These are phyloP conservation scores for Vollenhovia emeryi DNA, from an alignment of 1,140 invertebrate genomes.

Conservation along the genomic window DNA sequence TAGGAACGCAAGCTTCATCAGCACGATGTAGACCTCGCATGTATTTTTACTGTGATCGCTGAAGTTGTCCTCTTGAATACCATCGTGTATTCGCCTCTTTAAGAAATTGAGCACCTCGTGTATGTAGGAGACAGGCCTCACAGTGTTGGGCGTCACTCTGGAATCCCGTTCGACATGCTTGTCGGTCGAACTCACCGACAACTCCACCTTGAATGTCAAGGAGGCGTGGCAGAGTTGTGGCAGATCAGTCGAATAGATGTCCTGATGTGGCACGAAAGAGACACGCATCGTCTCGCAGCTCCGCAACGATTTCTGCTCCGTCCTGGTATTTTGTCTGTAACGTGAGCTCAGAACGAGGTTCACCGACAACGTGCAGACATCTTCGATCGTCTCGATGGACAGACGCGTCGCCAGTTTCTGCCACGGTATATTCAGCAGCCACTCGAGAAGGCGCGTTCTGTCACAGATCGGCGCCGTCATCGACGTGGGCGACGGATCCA, in stretches of 20 bases:
- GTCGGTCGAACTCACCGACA: neutral
- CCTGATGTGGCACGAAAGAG: neutral
- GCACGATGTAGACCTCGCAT: neutral
- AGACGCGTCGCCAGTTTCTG: constrained; percentile 50
- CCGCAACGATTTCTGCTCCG: neutral
- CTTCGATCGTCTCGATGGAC: constrained; percentile 46
- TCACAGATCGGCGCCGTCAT: constrained; percentile 62
- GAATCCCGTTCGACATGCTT: neutral
- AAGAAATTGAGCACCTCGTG: constrained; percentile 1
- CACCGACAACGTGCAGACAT: neutral
- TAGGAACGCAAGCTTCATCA: constrained; percentile 14
- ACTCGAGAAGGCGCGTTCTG: constrained; percentile 72
- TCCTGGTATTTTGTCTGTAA: neutral
- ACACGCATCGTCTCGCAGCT: neutral
- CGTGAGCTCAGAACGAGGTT: constrained; percentile 17
- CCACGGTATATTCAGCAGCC: constrained; percentile 69
- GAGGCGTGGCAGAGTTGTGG: constrained; percentile 18
- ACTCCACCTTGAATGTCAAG: neutral
- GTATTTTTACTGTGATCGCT: neutral
- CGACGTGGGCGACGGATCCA: constrained; percentile 2
- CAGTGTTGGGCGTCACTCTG: too few species aligned
- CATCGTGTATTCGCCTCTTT: neutral
- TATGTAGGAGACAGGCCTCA: neutral
- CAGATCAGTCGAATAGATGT: constrained; percentile 1
- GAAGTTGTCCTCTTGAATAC: constrained; percentile 6